Evolutionary conservation across 2,888 invertebrate genomes (phyloP), one percentile per base, ranked within the genome.

Genomic region (Odontomyia ornata): DNA sequence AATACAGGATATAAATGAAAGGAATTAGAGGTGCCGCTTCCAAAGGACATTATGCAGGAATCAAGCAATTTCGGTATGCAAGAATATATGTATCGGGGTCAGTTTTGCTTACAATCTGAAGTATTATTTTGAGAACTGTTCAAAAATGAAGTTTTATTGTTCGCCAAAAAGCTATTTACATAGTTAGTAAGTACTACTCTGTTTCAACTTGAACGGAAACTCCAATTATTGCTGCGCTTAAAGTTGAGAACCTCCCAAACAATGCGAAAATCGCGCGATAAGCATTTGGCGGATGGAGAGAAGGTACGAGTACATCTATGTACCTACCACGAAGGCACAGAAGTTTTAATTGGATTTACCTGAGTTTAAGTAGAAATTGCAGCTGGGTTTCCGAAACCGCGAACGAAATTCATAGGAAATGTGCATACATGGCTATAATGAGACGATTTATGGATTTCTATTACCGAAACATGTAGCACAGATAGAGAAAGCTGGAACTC

Each of bases 341-440:
- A 77, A 78, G 69, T 78, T 78, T 78, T 78, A 77, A 78, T 78
- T 78, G 78, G 77, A 78, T 77, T 78, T 78, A 78, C 64, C 71
- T 78, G 76, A 75, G 60, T 77, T 75, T 77, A 77, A 77, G 71
- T 57, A 78, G 69, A 69, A 78, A 30, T 72, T 78, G 76, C 71
- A 78, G 75, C 71, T 73, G 73, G 57, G 25, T 36, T 60, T 30
- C 73, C 18, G 28, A 57, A 73, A 73, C 78, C 76, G 56, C 76
- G 47, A 64, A 60, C 60, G 47, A 67, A 69, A 69, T 75, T 78
- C 69, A 69, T 47, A 25, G 69, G 47, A 69, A 47, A 46, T 69
- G 69, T 43, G 69, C 28, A 69, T 47, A 69, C 69, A 69, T 47
- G 69, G 25, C 69, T 47, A 46, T 69, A 69, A 69, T 69, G 69